Percentiles rank a stretch among this genome's conserved stretches.
Conservation (phyloP, 2,888 invertebrate species). For the Eristalinus aeneus region DNA sequence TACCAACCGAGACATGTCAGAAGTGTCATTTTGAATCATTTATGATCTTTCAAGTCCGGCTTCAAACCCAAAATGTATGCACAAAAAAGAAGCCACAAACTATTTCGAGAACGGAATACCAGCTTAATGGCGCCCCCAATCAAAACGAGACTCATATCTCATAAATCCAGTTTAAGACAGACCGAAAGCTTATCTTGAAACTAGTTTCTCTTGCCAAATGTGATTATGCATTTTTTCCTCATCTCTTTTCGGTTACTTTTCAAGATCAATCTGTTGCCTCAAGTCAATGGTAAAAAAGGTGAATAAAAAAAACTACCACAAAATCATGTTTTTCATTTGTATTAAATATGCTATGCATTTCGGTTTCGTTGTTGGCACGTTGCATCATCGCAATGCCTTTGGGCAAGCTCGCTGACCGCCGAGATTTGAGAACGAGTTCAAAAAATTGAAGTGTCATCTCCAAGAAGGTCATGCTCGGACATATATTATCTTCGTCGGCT, state of each 20-base stretch:
- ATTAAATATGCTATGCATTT: conserved; percentile 37
- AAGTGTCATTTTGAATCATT: not conserved
- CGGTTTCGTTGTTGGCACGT: conserved; percentile 44
- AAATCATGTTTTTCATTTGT: conserved; percentile 24
- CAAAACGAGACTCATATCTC: not conserved
- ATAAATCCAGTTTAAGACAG: conserved; percentile 17
- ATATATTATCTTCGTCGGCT: not conserved
- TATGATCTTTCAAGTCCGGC: not conserved
- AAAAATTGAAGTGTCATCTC: conserved; percentile 17
- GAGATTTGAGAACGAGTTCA: conserved; percentile 19
- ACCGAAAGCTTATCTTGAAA: conserved; percentile 7
- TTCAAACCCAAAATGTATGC: not conserved
- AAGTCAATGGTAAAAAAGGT: not conserved
- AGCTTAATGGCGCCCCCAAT: conserved; percentile 8
- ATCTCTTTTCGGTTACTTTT: conserved; percentile 11
- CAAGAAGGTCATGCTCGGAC: conserved; percentile 19
- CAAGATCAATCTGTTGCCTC: conserved; percentile 20
- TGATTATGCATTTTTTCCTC: conserved; percentile 6
- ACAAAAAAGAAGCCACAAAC: not conserved
- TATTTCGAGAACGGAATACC: not conserved
- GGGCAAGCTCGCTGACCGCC: conserved; percentile 3
- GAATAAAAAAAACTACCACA: not conserved
- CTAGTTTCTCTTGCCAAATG: conserved; percentile 32
- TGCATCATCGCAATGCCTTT: conserved; percentile 32
- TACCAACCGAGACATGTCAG: not conserved